Base-by-base conservation (phyloP, 2,113 vertebrate species). In the Myanophis thanlyinensis region DNA sequence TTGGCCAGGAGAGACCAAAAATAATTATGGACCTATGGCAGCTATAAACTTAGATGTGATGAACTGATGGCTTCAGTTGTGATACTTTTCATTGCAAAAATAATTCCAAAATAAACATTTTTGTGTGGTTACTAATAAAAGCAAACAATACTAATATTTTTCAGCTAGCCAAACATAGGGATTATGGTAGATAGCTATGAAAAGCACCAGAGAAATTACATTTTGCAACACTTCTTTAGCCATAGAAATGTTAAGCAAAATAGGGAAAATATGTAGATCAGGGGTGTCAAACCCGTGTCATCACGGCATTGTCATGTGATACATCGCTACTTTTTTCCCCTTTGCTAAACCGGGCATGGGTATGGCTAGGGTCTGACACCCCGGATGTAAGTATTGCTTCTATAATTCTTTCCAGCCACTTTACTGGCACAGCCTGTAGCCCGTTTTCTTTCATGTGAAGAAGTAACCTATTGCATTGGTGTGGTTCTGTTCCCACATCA, bases 51-150 rank as follows among this genome's bases (percentile, higher is more conserved):
- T 49, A 1, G 13, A 46, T 93, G 80, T 93, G 89, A 85, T 93
- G 87, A 94, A 87, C 52, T 89, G 93, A 93, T 92, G 95, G 54
- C 62, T 93, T 92, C 93, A 91, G 73, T 47, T 53, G 25, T 85
- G 92, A 84, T 93, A 91, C 85, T 94, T 95, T 93, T 90, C 54
- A 89, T 92, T 93, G 91, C 91, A 92, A 95, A 89, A 12, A 86
- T 48, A 93, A 85, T 56, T 89, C n/a, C 47, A 93, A 85, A 85
- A 25, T 53, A 95, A 96, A 67, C 85, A 4, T 67, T 15, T 67
- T 35, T 67, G 30, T 18, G 13, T 67, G 62, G 62, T 35, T 67
- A 67, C 4, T 67, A 13, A 49, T 54, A 35, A 53, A 22, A 23
- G 22, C 93, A 90, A 20, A 90, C 13, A 94, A 51, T 93, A 94